Base-by-base conservation (phyloP, 2,113 vertebrate species). In the Gymnogyps californianus region DNA sequence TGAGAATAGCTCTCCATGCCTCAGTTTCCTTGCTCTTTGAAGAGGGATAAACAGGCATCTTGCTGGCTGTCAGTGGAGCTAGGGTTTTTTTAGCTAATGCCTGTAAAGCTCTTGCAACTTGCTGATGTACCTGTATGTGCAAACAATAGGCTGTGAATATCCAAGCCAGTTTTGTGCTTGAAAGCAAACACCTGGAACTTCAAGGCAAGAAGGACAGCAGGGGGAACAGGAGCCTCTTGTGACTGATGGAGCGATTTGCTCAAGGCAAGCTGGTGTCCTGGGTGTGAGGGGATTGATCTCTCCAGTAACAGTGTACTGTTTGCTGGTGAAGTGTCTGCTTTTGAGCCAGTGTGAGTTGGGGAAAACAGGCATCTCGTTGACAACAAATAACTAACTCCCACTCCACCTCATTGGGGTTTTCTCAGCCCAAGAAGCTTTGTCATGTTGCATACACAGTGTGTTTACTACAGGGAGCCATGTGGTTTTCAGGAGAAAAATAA, bases 341-440 rank as follows among this genome's bases (percentile, higher is more conserved):
- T 76, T 42, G 89, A 95, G 58, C 40, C 64, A 78, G 28, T 12
- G n/a, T 13, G 64, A 87, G 83, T 13, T 81, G 65, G 54, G 59
- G 88, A 70, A 47, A 78, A 42, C 51, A 82, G 51, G 49, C 57
- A 16, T 84, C 77, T 17, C 75, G 93, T n/a, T 84, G 77, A 77
- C 89, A 91, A 74, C 95, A 95, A 94, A 76, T 57, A 82, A 28
- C 46, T 79, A 59, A 85, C 95, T 92, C 93, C 80, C 74, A 82
- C 92, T 92, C 77, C 40, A 36, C 74, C 83, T 89, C 95, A 67
- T 2, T 1, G 22, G 55, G 82, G 28, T 90, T 92, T 92, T 75
- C 70, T 88, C 89, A 82, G 85, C 86, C 79, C 80, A n/a, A 22
- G 91, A 57, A 95, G 94, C 91, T 92, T 72, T 90, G 82, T 70